Conservation (phyloP, 2,113 vertebrate species). For the Sinosuthora webbiana region DNA sequence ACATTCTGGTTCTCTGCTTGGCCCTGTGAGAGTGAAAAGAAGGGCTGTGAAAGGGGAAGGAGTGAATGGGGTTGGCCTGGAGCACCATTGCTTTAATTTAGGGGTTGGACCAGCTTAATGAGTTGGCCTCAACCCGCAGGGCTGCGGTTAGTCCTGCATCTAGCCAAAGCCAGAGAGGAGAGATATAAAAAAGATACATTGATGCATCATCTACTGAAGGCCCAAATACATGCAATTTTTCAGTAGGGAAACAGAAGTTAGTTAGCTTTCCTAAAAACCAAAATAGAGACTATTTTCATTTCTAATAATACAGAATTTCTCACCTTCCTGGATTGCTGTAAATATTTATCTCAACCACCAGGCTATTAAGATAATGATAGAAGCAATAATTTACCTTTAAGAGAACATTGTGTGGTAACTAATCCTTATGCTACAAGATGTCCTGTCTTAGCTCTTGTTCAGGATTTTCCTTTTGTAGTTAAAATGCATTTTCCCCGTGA, state of each 20-base stretch:
- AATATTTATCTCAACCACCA: not conserved
- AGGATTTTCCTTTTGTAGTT: not conserved
- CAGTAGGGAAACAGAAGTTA: not conserved
- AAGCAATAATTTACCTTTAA: conserved; percentile 15
- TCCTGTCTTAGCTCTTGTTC: not conserved
- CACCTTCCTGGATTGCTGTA: not conserved
- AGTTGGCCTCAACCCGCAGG: not conserved
- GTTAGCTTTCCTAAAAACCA: not conserved
- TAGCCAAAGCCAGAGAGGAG: not conserved
- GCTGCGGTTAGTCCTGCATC: not conserved
- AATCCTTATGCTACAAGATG: conserved; percentile 36
- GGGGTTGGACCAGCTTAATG: fast-evolving
- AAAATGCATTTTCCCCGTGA: not conserved
- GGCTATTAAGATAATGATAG: not conserved
- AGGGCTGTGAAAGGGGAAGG: not conserved
- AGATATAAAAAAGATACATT: not conserved
- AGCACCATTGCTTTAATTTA: not conserved
- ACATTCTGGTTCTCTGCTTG: not conserved
- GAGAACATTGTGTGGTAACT: not conserved
- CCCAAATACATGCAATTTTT: not conserved
- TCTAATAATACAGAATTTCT: not conserved
- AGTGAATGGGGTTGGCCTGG: not conserved
- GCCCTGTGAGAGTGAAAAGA: not conserved
- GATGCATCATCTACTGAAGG: not conserved
- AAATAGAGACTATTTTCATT: not conserved